A percentile compares a stretch with the other conserved stretches of the same genome.
These are phyloP conservation scores for Cotesia vestalis DNA, from an alignment of 1,140 invertebrate genomes.

Conservation along the genomic window DNA sequence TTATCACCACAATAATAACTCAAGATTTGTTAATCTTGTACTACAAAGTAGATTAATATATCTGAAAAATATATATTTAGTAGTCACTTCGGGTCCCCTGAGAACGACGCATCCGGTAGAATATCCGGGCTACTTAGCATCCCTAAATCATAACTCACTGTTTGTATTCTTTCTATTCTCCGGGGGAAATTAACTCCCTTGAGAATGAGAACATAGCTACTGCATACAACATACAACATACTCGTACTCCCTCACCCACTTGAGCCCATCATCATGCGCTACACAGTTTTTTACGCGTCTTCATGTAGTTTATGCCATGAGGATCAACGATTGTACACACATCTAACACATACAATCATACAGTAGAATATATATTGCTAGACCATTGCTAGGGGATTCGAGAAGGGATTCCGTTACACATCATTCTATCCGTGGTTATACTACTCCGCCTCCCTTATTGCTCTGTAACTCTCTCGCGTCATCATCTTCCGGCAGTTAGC, in stretches of 20 bases:
- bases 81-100: too few relatives aligned
- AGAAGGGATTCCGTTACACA: conserved; percentile 14
- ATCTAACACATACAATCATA: not conserved
- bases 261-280: too few relatives aligned
- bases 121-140: conserved; percentile 11
- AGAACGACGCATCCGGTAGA: too few relatives aligned
- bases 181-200: conserved; percentile 14
- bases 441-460: not conserved
- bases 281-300: not conserved
- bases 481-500: conserved; percentile 21
- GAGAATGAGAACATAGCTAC: not conserved
- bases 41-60: too few relatives aligned
- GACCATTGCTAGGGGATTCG: not conserved
- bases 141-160: conserved; percentile 10
- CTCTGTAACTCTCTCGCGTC: not conserved
- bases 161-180: not conserved
- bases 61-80: too few relatives aligned
- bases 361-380: not conserved
- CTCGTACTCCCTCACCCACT: not conserved
- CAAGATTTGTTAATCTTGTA: too few relatives aligned
- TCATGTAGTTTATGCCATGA: conserved; percentile 9
- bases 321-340: conserved; percentile 9
- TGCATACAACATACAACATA: not conserved
- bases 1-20: too few relatives aligned
- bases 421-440: not conserved